Evolutionary conservation across 2,888 invertebrate species (phyloP).

Genomic region (Aspidiotus rigidus): DNA sequence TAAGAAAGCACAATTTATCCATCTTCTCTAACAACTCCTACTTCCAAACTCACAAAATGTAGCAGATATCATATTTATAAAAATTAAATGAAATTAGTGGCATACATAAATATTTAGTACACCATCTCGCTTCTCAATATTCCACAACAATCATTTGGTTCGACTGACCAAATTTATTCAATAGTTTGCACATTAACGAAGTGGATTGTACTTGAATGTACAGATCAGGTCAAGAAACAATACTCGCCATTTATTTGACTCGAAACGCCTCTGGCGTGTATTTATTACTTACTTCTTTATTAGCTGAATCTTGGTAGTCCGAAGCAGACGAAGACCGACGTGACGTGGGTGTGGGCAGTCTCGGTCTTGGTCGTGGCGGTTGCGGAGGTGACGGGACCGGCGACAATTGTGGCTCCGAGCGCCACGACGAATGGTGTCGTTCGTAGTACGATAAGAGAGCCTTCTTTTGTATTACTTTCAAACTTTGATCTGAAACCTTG

Average conservation of each 20-base stretch:
- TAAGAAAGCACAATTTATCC: too few species aligned
- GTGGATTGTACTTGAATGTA: not conserved
- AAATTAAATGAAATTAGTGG: too few species aligned
- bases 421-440: conserved; percentile 54
- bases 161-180: not conserved
- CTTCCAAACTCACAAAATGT: too few species aligned
- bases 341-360: conserved; percentile 41
- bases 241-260: not conserved
- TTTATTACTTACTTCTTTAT: conserved; percentile 35
- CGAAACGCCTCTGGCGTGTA: not conserved
- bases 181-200: not conserved
- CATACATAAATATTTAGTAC: too few species aligned
- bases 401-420: conserved; percentile 52
- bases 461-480: conserved; percentile 74
- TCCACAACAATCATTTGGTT: not conserved
- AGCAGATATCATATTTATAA: too few species aligned
- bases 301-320: conserved; percentile 49
- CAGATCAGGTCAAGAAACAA: not conserved
- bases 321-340: conserved; percentile 58
- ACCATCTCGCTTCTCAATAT: not conserved
- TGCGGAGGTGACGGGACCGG: conserved; percentile 39
- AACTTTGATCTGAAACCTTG: conserved; percentile 45
- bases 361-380: conserved; percentile 39
- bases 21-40: too few species aligned
- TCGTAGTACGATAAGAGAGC: conserved; percentile 73